Evolutionary conservation across 2,113 vertebrate genomes (phyloP), one percentile per base, ranked within the genome.

Genomic region (Anas platyrhynchos): DNA sequence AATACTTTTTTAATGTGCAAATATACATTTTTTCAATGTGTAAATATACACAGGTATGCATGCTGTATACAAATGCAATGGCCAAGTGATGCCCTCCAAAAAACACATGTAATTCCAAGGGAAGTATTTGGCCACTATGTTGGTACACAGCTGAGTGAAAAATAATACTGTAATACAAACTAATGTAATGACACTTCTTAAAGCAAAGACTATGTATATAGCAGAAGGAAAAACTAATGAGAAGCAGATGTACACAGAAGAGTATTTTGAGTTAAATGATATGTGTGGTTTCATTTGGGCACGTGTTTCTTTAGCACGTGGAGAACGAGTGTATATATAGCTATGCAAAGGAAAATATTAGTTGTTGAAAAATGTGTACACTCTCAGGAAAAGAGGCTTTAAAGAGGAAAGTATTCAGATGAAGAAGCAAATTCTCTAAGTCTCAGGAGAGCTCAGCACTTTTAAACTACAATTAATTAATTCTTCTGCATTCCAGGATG

Each of bases 141-240:
- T 43, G 32, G 23, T 86, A 91, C 55, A 65, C 38, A 94, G 80
- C 46, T 1, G 1, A 88, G 43, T n/a, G 83, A 95, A 95, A 95
- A 93, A 84, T 29, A 88, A 88, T 71, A 83, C 44, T 79, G 66
- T 54, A 82, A 86, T 79, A 72, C 69, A 93, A 96, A 93, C 71
- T 12, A 88, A 92, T 71, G 52, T 43, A 91, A 86, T 96, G 95
- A 91, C 91, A 77, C 46, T 59, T 97, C 95, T 98, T 96, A 95
- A 97, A 97, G 97, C 21, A 73, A 95, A 93, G 73, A 34, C 91
- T 91, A 89, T 96, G 88, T 86, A 75, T 68, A 88, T 54, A 95
- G 75, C 94, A 97, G 86, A 91, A 93, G 93, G 87, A 8, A 96
- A 96, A 96, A 81, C 71, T 97, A 97, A 98, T 80, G 80, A 95